A percentile compares a stretch with the other conserved stretches of the same genome.
Evolutionary conservation across 1,140 invertebrate species (phyloP).

Genomic region (Oscheius sp.): DNA sequence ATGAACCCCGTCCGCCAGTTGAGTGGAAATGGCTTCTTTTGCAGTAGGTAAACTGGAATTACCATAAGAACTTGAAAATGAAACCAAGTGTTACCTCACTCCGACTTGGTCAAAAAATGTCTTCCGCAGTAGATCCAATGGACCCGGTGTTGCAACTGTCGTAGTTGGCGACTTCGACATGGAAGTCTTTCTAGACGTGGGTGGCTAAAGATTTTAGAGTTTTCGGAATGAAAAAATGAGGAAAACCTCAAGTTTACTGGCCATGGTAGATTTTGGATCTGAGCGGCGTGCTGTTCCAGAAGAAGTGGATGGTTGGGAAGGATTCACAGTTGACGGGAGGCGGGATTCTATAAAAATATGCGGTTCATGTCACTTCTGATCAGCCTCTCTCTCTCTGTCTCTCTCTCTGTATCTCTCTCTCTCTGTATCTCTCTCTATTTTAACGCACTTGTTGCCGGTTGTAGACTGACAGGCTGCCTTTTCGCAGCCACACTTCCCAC

Average conservation of each 20-base stretch:
- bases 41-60: not conserved
- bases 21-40: not conserved
- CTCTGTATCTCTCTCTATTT: too few relatives aligned
- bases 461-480: not conserved
- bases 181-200: constrained; percentile 8
- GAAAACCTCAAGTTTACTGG: too few relatives aligned
- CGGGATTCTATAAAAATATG: not conserved
- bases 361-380: too few relatives aligned
- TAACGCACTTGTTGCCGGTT: not conserved
- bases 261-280: too few relatives aligned
- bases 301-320: not conserved
- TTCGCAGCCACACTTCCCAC: not conserved
- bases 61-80: too few relatives aligned
- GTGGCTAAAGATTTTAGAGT: not conserved
- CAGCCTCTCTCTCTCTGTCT: too few relatives aligned
- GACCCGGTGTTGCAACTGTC: not conserved
- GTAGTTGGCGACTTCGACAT: not conserved
- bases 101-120: constrained; percentile 1
- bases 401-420: too few relatives aligned
- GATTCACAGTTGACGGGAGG: not conserved
- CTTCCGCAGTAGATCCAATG: not conserved
- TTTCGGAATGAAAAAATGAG: too few relatives aligned
- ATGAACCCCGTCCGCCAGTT: constrained; percentile 25
- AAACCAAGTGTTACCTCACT: too few relatives aligned
- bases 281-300: too few relatives aligned